Evolutionary conservation across 1,140 invertebrate genomes (phyloP), one percentile per base, ranked within the genome.

Genomic region (Callitettix versicolor): DNA sequence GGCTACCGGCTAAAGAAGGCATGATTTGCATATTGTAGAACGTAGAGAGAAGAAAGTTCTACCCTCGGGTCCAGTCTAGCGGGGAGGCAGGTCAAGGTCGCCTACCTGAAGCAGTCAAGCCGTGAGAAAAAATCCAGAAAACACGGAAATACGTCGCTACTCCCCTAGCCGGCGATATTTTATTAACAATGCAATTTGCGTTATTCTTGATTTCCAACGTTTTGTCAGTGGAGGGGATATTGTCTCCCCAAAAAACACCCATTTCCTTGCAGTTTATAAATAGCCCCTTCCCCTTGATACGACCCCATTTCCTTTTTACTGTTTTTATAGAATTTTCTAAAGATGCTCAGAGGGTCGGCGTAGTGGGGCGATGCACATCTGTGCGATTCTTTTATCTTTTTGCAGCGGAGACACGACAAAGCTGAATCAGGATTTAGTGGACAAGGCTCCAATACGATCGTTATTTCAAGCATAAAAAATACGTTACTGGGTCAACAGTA

Each of bases 361-460:
- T 12, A 14, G 46, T 30, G 15, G 22, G 48, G 36, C 48, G 17
- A 14, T 14, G 48, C n/a, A 51, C 48, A 51, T 51, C 48, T 51
- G 48, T 51, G 48, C 48, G 48, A 51, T 51, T 38, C 48, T 49
- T 51, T 51, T 51, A 51, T 51, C 48, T 51, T 51, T 51, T 51
- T n/a, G 48, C 34, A 30, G 48, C 34, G 18, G 47, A 36, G 48
- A 53, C 18, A 21, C 38, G n/a, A 53, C 40, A 53, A 43, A 42
- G 21, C 51, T 2, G 24, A 6, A 17, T 40, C 40, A 24, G 38
- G 49, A 40, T 52, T 52, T 22, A n/a, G 33, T 11, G n/a, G 49
- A 30, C 26, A 30, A 30, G 26, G 9, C 26, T 3, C 9, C 26
- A 30, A 30, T 30, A 30, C 26, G 26, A 30, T 30, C 26, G 26